Percentiles rank a stretch among this genome's conserved stretches.
Conservation (phyloP, 2,888 invertebrate genomes). For the Cephus spinipes region DNA sequence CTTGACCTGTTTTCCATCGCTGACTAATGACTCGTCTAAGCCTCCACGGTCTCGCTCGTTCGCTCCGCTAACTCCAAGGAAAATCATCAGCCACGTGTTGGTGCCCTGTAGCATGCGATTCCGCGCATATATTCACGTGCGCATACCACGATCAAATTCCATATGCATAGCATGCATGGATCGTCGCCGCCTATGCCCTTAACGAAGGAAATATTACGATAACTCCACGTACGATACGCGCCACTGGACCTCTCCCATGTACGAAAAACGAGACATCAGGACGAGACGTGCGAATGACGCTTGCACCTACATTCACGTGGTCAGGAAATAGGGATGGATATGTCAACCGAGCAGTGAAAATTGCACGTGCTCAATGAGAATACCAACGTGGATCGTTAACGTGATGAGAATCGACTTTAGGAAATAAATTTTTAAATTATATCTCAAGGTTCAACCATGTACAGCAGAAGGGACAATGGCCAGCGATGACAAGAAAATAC, state of each 20-base stretch:
- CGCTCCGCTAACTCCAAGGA: slow-evolving; percentile 25
- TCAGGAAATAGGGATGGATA: background rate
- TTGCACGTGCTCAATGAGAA: background rate
- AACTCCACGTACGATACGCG: background rate
- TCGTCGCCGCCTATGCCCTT: background rate
- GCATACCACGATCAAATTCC: slow-evolving; percentile 6
- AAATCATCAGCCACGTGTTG: slow-evolving; percentile 18
- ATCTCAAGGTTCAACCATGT: background rate
- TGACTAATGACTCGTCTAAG: slow-evolving; percentile 40
- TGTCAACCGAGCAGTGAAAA: background rate
- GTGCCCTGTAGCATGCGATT: slow-evolving; percentile 19
- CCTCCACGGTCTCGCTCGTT: slow-evolving; percentile 15
- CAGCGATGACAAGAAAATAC: background rate
- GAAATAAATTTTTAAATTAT: background rate
- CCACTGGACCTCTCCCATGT: background rate
- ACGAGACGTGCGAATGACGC: background rate
- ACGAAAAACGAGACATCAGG: background rate
- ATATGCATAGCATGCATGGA: slow-evolving; percentile 15
- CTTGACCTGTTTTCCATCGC: slow-evolving; percentile 24
- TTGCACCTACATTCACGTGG: background rate
- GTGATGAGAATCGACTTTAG: background rate
- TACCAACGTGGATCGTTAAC: background rate
- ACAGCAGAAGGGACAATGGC: background rate
- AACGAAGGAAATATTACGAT: background rate
- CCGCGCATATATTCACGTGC: slow-evolving; percentile 15